Percentiles rank a stretch among this genome's conserved stretches.
phyloP scores from a whole-genome alignment of 2,113 vertebrate genomes.

The Chamaetylas fuelleborni region DNA sequence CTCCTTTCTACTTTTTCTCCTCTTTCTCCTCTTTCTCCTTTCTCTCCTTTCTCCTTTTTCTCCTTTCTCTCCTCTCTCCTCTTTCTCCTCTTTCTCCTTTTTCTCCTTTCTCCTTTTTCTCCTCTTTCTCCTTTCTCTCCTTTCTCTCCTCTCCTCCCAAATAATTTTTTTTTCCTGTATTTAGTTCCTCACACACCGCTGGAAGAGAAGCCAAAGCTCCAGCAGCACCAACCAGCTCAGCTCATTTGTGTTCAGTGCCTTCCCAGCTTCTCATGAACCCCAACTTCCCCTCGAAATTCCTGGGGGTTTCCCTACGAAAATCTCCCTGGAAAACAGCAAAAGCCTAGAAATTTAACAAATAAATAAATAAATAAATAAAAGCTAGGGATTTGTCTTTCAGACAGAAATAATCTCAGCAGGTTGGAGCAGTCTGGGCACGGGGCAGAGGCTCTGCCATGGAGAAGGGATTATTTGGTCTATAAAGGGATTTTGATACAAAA shows the following conservation, averaged over 20 bases:
- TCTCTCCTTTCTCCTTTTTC: neutral
- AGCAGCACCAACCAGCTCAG: neutral
- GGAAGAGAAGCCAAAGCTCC: neutral
- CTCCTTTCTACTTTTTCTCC: neutral
- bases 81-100: too few relatives aligned
- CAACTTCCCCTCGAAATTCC: neutral
- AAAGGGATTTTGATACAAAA: constrained; percentile 30
- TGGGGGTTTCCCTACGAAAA: neutral
- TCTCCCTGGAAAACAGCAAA: neutral
- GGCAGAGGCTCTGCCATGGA: neutral
- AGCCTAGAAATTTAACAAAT: neutral
- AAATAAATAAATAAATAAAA: neutral
- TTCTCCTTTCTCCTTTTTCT: too few relatives aligned
- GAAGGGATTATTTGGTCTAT: constrained; percentile 24
- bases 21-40: neutral
- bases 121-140: neutral
- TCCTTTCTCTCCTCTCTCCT: too few relatives aligned
- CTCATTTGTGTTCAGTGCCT: neutral
- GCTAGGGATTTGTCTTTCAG: neutral
- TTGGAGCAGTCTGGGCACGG: neutral
- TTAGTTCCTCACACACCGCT: neutral
- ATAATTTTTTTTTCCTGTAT: neutral
- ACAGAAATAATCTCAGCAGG: neutral
- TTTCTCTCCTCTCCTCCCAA: too few relatives aligned
- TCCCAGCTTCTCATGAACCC: neutral